Evolutionary conservation across 2,113 vertebrate genomes (phyloP).

Genomic region (Thymallus thymallus): DNA sequence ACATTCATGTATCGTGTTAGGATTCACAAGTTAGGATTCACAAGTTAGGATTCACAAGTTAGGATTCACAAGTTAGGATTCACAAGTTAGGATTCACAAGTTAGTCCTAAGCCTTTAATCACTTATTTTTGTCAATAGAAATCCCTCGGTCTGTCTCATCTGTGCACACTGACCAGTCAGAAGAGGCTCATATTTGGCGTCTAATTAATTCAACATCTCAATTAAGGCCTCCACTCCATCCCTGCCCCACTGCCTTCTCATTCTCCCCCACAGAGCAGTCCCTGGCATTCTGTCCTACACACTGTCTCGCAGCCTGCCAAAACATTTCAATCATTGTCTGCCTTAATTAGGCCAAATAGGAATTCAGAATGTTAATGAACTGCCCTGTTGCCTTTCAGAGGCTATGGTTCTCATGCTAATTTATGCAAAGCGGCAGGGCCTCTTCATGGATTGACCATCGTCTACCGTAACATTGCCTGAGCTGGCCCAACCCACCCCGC

Average conservation of each 20-base stretch:
- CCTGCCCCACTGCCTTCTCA: slow-evolving; percentile 52
- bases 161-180: slow-evolving; percentile 15
- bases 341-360: slow-evolving; percentile 74
- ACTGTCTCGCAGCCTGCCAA: slow-evolving; percentile 59
- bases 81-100: too few relatives aligned
- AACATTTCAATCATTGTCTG: slow-evolving; percentile 76
- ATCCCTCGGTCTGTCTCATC: too few relatives aligned
- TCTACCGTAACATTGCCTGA: slow-evolving; percentile 58
- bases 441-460: slow-evolving; percentile 46
- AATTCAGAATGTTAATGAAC: slow-evolving; percentile 74
- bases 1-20: too few relatives aligned
- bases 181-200: slow-evolving; percentile 54
- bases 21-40: too few relatives aligned
- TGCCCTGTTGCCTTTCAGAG: slow-evolving; percentile 64
- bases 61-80: too few relatives aligned
- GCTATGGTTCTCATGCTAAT: slow-evolving; percentile 75
- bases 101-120: too few relatives aligned
- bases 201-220: slow-evolving; percentile 69
- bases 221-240: slow-evolving; percentile 54
- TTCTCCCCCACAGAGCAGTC: slow-evolving; percentile 47
- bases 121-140: too few relatives aligned
- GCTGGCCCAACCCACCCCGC: slow-evolving; percentile 27
- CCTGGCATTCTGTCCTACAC: slow-evolving; percentile 47
- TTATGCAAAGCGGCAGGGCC: slow-evolving; percentile 70
- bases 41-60: too few relatives aligned